Evolutionary conservation across 2,797 vertebrate species (phyloP), one percentile per base, ranked within the genome.

Genomic region (Meriones psammophilus): DNA sequence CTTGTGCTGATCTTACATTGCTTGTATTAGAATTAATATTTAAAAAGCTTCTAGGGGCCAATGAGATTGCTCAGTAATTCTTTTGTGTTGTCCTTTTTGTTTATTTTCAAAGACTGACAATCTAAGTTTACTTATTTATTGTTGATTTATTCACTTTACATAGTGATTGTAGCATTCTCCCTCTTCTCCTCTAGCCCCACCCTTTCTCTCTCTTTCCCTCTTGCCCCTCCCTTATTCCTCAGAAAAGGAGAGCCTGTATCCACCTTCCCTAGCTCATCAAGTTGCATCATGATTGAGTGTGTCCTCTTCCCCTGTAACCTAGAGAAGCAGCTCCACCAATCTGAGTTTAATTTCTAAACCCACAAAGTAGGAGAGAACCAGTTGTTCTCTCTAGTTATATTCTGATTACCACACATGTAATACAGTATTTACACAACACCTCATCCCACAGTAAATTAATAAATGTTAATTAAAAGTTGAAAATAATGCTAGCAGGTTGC

Each of bases 11-110:
- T 89, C 81, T 5, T 18, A 42, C 28, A 17, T 96, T 87, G 64
- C 22, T 68, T 92, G 4, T 86, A 85, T 69, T 60, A 92, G 17
- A 91, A 91, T 42, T 69, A 77, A 87, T 81, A 50, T 92, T 89
- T 42, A 15, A 77, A 68, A 71, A 36, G 4, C n/a, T 71, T 22
- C 56, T 4, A 22, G 26, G 8, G 18, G 1, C 36, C 3, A 39
- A 26, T 39, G 79, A 81, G 22, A 62, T 81, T 6, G 13, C 17
- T 64, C 14, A 28, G 24, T 36, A 81, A 39, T 39, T 80, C 0
- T 24, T 80, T n/a, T 80, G 22, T 20, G 30, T 79, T 46, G 39
- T 73, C 39, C 8, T 39, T 71, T 24, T n/a, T 80, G 6, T 68
- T 66, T 68, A 50, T 14, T 54, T 50, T n/a, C 64, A 86, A 84